Conservation (phyloP, 2,113 vertebrate species). For the Tyto alba region DNA sequence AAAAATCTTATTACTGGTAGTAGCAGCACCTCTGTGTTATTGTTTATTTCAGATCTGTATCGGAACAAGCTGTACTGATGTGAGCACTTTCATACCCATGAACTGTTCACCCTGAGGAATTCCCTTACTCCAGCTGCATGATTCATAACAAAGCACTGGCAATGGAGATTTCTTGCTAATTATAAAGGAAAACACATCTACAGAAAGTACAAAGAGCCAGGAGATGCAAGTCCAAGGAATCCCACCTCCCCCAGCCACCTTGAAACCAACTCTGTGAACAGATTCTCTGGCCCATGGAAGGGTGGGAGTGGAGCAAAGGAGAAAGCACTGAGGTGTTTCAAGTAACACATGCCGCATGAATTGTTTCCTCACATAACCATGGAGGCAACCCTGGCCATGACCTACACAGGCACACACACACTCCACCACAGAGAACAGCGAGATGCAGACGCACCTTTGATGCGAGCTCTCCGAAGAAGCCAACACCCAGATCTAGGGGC, state of each 20-base stretch:
- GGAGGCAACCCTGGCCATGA: neutral
- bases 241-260: neutral
- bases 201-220: neutral
- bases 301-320: neutral
- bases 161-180: neutral
- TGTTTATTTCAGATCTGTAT: neutral
- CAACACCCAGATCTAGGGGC: neutral
- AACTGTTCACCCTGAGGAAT: neutral
- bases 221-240: neutral
- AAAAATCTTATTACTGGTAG: neutral
- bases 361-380: neutral
- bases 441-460: too few species aligned
- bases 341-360: accelerated
- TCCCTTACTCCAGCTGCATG: neutral
- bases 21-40: neutral
- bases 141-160: neutral
- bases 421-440: accelerated
- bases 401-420: neutral
- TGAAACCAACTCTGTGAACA: neutral
- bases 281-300: neutral
- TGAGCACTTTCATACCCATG: neutral
- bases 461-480: neutral
- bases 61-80: neutral
- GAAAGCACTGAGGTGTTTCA: neutral
- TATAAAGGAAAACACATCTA: neutral